Evolutionary conservation across 2,797 vertebrate genomes (phyloP).

Genomic region (Octomys mimax): DNA sequence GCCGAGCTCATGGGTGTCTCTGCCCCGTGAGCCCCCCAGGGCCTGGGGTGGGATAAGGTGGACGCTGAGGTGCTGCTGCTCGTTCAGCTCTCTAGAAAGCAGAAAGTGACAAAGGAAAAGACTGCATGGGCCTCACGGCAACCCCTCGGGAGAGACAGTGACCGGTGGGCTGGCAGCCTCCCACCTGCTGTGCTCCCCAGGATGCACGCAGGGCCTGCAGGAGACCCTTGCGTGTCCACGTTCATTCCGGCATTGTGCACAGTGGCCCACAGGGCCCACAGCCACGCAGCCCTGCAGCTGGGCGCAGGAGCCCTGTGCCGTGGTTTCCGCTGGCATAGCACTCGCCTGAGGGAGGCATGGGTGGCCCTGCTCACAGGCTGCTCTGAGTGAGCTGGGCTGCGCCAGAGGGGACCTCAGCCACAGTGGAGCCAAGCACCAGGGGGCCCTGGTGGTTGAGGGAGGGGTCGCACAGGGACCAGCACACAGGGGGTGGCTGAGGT

Average conservation of each 20-base stretch:
- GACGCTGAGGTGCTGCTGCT: not conserved
- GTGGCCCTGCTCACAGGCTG: not conserved
- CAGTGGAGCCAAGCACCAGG: not conserved
- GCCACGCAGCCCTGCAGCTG: not conserved
- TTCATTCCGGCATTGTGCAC: not conserved
- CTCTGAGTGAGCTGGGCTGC: not conserved
- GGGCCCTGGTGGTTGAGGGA: not conserved
- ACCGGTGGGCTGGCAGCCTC: fast-evolving
- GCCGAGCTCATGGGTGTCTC: fast-evolving
- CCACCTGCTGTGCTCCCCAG: fast-evolving
- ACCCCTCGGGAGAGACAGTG: not conserved
- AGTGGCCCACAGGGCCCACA: too few relatives aligned
- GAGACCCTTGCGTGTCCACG: not conserved
- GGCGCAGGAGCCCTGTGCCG: not conserved
- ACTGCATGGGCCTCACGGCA: too few relatives aligned
- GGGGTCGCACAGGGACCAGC: not conserved
- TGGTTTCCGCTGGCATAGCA: fast-evolving
- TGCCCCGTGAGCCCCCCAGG: fast-evolving
- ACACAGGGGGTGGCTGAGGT: not conserved
- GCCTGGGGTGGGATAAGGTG: fast-evolving
- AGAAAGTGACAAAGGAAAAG: too few relatives aligned
- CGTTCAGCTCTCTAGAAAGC: not conserved
- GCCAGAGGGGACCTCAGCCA: not conserved
- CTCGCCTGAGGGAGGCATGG: not conserved
- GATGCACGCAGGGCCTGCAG: fast-evolving